A percentile compares a stretch with the other conserved stretches of the same genome.
Conservation (phyloP, 2,888 invertebrate species). For the Metellina segmentata region DNA sequence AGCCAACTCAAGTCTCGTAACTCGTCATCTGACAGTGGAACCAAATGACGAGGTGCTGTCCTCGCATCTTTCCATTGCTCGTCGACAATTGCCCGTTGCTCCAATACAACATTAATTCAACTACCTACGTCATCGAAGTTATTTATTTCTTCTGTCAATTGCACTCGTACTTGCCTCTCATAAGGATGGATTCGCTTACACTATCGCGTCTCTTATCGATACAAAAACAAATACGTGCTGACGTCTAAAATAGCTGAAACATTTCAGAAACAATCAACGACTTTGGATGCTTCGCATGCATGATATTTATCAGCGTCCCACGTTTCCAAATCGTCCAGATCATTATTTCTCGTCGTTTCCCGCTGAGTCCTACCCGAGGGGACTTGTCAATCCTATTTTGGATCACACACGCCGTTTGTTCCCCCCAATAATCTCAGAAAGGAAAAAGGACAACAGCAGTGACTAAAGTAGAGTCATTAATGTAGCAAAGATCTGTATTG, state of each 20-base stretch:
- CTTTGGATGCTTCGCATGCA: background rate
- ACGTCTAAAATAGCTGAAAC: background rate
- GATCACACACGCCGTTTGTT: constrained; percentile 40
- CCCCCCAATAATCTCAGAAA: constrained; percentile 15
- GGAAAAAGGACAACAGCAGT: constrained; percentile 30
- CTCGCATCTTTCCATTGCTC: too few species aligned
- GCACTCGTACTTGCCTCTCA: too few species aligned
- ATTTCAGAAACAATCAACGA: background rate
- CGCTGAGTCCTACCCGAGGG: constrained; percentile 30
- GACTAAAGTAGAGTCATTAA: constrained; percentile 53
- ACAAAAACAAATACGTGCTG: background rate
- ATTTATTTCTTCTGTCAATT: too few species aligned
- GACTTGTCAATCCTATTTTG: constrained; percentile 46
- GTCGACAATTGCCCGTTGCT: too few species aligned
- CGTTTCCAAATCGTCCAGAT: constrained; percentile 5
- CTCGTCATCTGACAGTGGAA: too few species aligned
- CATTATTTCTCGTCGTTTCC: constrained; percentile 48
- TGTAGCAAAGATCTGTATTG: constrained; percentile 20
- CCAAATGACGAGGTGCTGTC: too few species aligned
- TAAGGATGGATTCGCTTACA: too few species aligned
- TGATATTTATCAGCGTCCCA: background rate
- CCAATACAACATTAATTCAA: too few species aligned
- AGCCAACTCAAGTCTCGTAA: too few species aligned
- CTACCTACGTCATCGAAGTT: too few species aligned
- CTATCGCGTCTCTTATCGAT: too few species aligned